Base-by-base conservation (phyloP, 2,888 invertebrate species). In the Cataglyphis livida region DNA sequence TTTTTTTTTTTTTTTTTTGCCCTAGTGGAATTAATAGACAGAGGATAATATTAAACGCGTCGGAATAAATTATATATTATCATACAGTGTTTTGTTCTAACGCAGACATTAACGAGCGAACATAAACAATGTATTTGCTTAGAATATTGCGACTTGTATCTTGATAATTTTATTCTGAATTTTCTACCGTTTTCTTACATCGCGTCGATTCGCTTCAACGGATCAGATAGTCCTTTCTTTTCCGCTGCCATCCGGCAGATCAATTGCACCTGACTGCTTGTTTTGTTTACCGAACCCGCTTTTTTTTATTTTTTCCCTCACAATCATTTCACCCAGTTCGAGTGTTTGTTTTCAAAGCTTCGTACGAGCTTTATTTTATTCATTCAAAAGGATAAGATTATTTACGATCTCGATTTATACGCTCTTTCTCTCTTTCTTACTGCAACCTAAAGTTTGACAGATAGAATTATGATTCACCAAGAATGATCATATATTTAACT, bases 221-320 rank as follows among this genome's bases (percentile, higher is more conserved):
- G 65, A 62, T 79, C 64, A n/a, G 21, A 76, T 75, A 48, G 75
- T 41, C 44, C 61, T 61, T 68, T 68, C 66, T 88, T 88, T 79
- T 75, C 74, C 32, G 41, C 51, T 48, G 35, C 64, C 78, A 59
- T 18, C 54, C 73, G 74, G 32, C 71, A 68, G 78, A 75, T 68
- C 82, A 84, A 65, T 85, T 81, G 82, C 84, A 79, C 73, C 73
- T 66, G 85, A 84, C 83, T 85, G 82, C 61, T 84, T 83, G 85
- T 88, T 87, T 54, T 64, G 51, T 41, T 73, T 73, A 15, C 9
- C 79, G 68, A 66, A 68, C n/a, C 6, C 5, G 32, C 10, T 10
- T 18, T 78, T 78, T 59, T 81, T 88, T 85, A 86, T 90, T 86
- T 90, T 86, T 82, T 83, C 74, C 81, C 51, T 75, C 82, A 54